A percentile compares a stretch with the other conserved stretches of the same genome.
phyloP scores from a whole-genome alignment of 2,113 vertebrate species.

The Marmota flaviventris region DNA sequence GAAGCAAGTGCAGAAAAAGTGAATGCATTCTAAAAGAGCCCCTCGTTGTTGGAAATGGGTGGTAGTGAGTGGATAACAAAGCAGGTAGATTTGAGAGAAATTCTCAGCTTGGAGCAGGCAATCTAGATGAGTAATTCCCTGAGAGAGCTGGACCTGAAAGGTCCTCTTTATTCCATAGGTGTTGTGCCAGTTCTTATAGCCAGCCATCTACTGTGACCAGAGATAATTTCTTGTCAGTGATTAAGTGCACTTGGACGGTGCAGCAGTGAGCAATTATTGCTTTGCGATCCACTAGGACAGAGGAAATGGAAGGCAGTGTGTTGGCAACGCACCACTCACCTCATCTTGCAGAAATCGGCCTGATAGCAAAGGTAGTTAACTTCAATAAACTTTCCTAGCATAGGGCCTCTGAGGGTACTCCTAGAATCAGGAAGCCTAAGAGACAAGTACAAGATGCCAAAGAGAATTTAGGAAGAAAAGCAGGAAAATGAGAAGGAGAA shows the following conservation, averaged over 20 bases:
- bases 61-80: background rate
- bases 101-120: background rate
- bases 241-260: background rate
- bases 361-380: constrained; percentile 36
- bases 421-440: constrained; percentile 49
- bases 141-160: background rate
- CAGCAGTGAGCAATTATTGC: background rate
- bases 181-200: background rate
- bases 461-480: background rate
- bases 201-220: background rate
- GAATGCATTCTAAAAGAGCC: background rate
- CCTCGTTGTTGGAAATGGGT: background rate
- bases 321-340: background rate
- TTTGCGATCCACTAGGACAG: background rate
- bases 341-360: background rate
- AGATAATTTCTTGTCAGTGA: background rate
- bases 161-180: background rate
- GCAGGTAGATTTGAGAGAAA: background rate
- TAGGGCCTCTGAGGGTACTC: constrained; percentile 28
- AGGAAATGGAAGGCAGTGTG: background rate
- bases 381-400: constrained; percentile 53
- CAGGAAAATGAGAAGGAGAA: background rate
- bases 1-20: background rate
- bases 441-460: constrained; percentile 37
- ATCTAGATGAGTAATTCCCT: background rate